Base-by-base conservation (phyloP, 2,888 invertebrate genomes). In the Volucella zonaria region DNA sequence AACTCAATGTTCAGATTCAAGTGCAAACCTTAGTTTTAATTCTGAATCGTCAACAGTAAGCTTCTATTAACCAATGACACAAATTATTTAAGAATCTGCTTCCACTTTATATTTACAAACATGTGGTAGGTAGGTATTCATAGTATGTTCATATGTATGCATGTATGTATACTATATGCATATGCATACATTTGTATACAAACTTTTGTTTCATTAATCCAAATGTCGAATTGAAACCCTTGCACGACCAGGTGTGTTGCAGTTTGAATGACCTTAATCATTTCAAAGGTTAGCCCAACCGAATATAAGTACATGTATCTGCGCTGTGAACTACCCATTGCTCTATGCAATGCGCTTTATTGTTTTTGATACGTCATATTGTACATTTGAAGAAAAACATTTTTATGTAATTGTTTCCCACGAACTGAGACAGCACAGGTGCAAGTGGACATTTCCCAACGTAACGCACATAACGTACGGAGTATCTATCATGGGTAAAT, bases 251-350 rank as follows among this genome's bases (percentile, higher is more conserved):
- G 83, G 83, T 83, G 83, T 83, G 75, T 75, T 78, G 62, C 78
- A 68, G 79, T 64, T 61, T 45, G 47, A 61, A 49, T 76, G 83
- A 83, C 83, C 83, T 83, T 83, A 75, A 64, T 79, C 75, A 71
- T 80, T 61, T 66, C 54, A 71, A 83, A 83, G 83, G 83, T 83
- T 80, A 83, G 79, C 66, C 18, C 23, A 70, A 83, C 49, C 54
- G 38, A 80, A 66, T 79, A 75, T 83, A n/a, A n/a, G n/a, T n/a
- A n/a, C n/a, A n/a, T n/a, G n/a, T n/a, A 75, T 79, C 66, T 80
- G 78, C 73, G 73, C 78, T n/a, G 76, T 52, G 68, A n/a, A 66
- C 42, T 42, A 43, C 18, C 59, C n/a, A 23, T 10, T 11, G 31
- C 31, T 31, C 31, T 31, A 31, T 18, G 8, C n/a, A 14, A 23